A percentile compares a stretch with the other conserved stretches of the same genome.
phyloP scores from a whole-genome alignment of 2,888 invertebrate species.

The Platerodrilus igneus region DNA sequence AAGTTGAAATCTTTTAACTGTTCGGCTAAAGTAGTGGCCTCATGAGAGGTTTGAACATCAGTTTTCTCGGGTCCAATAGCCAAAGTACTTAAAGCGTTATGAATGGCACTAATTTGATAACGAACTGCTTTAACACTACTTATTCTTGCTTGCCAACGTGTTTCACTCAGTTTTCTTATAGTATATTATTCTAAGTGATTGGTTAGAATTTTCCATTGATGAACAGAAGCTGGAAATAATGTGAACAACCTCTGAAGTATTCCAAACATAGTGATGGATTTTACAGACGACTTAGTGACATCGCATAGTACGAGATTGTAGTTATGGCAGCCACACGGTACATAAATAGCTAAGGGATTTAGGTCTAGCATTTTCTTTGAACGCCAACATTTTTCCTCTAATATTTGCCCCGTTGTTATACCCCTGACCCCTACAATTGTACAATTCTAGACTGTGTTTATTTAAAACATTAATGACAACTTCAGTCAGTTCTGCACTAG shows the following conservation, averaged over 20 bases:
- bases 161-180: conserved; percentile 33
- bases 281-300: conserved; percentile 32
- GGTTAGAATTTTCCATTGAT: conserved; percentile 33
- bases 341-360: conserved; percentile 20
- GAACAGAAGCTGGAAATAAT: conserved; percentile 28
- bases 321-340: conserved; percentile 24
- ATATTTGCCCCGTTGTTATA: conserved; percentile 42
- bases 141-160: conserved; percentile 34
- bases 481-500: conserved; percentile 30
- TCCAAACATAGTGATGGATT: conserved; percentile 37
- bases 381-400: conserved; percentile 37
- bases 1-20: conserved; percentile 33
- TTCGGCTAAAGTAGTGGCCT: conserved; percentile 28
- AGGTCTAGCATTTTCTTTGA: conserved; percentile 35
- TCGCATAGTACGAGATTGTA: conserved; percentile 22
- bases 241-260: conserved; percentile 33
- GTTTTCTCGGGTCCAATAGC: neutral
- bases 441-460: conserved; percentile 32
- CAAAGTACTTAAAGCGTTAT: no score
- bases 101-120: conserved; percentile 35
- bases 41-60: conserved; percentile 22
- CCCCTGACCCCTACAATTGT: conserved; percentile 38
- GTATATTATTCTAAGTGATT: conserved; percentile 30
- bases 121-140: conserved; percentile 31
- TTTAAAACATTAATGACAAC: conserved; percentile 30